Percentiles rank a stretch among this genome's conserved stretches.
Conservation (phyloP, 2,113 vertebrate genomes). For the Ascaphus truei region DNA sequence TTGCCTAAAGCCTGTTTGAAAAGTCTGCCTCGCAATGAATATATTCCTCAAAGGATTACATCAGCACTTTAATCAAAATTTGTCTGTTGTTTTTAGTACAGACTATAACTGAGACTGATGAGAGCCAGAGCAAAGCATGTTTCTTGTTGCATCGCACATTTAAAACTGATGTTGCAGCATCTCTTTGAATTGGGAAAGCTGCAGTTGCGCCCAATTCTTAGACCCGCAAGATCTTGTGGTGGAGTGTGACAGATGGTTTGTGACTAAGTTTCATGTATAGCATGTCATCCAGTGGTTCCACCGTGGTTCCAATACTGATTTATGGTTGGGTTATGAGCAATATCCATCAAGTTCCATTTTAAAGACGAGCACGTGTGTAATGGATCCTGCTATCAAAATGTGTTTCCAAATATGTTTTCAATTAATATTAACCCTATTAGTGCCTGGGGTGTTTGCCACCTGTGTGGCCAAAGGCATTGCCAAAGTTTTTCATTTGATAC, state of each 20-base stretch:
- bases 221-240: neutral
- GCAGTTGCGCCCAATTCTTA: neutral
- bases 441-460: no score
- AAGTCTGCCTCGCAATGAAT: conserved; percentile 1
- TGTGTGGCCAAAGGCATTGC: no score
- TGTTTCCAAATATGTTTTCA: no score
- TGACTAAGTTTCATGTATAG: neutral
- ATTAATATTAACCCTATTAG: no score
- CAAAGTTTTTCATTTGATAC: no score
- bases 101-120: conserved; percentile 32
- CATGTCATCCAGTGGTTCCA: neutral
- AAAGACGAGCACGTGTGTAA: neutral
- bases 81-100: conserved; percentile 25
- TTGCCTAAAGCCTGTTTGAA: conserved; percentile 9
- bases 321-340: neutral
- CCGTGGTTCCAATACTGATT: neutral
- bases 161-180: neutral
- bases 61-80: conserved; percentile 28
- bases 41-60: conserved; percentile 25
- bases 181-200: conserved; percentile 3
- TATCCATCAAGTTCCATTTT: neutral
- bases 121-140: conserved; percentile 23
- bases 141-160: conserved; percentile 26
- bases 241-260: neutral
- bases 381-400: neutral